Evolutionary conservation across 2,888 invertebrate genomes (phyloP).

Genomic region (Elysia crispata): DNA sequence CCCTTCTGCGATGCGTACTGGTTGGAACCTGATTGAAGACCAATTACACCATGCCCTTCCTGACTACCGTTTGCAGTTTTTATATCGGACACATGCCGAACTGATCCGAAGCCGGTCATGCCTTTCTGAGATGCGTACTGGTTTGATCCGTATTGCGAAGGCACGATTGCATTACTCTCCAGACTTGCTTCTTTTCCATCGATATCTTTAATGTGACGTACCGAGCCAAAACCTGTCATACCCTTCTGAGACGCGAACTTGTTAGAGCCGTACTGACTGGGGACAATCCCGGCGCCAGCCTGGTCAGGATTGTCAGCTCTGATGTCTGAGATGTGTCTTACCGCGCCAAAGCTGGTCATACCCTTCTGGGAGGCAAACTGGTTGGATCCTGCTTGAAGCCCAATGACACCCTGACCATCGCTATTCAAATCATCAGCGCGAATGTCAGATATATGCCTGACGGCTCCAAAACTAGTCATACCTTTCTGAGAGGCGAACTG

Average conservation of each 20-base stretch:
- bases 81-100: slow-evolving; percentile 74
- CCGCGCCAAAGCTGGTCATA: slow-evolving; percentile 61
- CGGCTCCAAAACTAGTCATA: slow-evolving; percentile 70
- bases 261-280: slow-evolving; percentile 73
- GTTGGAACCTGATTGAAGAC: slow-evolving; percentile 73
- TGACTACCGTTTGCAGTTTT: slow-evolving; percentile 67
- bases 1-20: slow-evolving; percentile 74
- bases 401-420: slow-evolving; percentile 57
- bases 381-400: slow-evolving; percentile 74
- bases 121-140: slow-evolving; percentile 74
- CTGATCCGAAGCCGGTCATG: slow-evolving; percentile 56
- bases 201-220: slow-evolving; percentile 74
- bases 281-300: slow-evolving; percentile 68
- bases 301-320: slow-evolving; percentile 68
- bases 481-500: slow-evolving; percentile 73
- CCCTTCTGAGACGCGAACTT: slow-evolving; percentile 74
- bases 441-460: slow-evolving; percentile 74
- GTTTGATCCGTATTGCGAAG: slow-evolving; percentile 74
- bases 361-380: slow-evolving; percentile 71
- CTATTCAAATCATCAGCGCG: slow-evolving; percentile 59
- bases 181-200: slow-evolving; percentile 69
- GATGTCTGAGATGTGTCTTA: slow-evolving; percentile 74
- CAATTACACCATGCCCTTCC: slow-evolving; percentile 68
- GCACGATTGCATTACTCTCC: slow-evolving; percentile 68
- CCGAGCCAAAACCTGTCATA: slow-evolving; percentile 73